Conservation (phyloP, 2,797 vertebrate genomes). For the Nothura maculosa region DNA sequence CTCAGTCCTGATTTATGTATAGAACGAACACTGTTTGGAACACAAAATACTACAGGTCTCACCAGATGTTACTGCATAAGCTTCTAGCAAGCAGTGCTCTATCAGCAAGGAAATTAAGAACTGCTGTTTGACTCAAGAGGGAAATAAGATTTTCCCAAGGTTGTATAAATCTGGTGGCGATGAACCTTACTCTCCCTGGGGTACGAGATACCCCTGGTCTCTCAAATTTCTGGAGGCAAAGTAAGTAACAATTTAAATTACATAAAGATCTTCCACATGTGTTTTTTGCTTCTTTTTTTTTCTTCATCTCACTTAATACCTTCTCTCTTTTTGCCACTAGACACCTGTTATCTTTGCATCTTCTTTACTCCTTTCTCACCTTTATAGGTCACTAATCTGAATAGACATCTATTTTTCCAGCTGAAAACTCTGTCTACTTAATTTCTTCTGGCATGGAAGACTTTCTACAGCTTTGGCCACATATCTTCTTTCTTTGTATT, state of each 20-base stretch:
- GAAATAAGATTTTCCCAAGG: background rate
- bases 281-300: background rate
- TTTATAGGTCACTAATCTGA: background rate
- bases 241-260: background rate
- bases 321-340: background rate
- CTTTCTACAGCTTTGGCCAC: background rate
- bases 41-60: background rate
- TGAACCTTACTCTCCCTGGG: background rate
- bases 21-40: background rate
- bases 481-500: background rate
- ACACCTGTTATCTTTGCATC: rapidly evolving
- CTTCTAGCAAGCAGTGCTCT: background rate
- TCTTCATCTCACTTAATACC: background rate
- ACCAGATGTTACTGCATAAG: background rate
- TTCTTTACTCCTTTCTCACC: background rate
- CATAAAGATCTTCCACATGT: background rate
- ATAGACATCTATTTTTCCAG: background rate
- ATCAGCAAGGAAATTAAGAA: background rate
- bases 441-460: background rate
- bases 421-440: background rate
- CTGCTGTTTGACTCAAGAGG: background rate
- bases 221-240: background rate
- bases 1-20: background rate
- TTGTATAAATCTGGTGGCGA: background rate
- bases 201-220: background rate